A percentile compares a stretch with the other conserved stretches of the same genome.
Conservation (phyloP, 1,140 invertebrate species). For the Drosophila lacertosa region DNA sequence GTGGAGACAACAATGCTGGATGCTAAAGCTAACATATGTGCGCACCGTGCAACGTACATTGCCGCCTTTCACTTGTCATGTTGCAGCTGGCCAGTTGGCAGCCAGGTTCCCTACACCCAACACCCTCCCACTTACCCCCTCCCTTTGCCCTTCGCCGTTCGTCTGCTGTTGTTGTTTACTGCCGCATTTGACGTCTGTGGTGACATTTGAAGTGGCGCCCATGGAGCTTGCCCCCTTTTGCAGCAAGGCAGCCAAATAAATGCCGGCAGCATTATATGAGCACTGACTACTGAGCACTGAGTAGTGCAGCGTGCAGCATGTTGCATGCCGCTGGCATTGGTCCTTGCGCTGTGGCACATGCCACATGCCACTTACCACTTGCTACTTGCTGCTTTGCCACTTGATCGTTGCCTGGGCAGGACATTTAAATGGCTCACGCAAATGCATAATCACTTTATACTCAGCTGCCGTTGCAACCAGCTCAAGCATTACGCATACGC, state of each 20-base stretch:
- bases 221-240: constrained; percentile 18
- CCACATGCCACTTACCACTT: constrained; percentile 48
- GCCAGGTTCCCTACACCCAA: not conserved
- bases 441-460: constrained; percentile 75
- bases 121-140: constrained; percentile 13
- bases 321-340: not conserved
- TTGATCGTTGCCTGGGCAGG: constrained; percentile 35
- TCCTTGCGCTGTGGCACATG: constrained; percentile 11
- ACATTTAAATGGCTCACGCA: constrained; percentile 54
- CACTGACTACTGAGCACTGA: not conserved
- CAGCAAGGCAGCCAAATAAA: constrained; percentile 57
- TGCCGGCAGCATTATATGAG: constrained; percentile 41
- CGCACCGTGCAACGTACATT: constrained; percentile 19
- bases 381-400: constrained; percentile 39
- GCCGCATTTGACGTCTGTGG: constrained; percentile 62
- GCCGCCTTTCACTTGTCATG: constrained; percentile 52
- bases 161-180: constrained; percentile 52
- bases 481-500: constrained; percentile 58
- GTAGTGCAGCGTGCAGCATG: not conserved
- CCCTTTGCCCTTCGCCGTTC: not conserved
- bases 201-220: constrained; percentile 75
- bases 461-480: constrained; percentile 47
- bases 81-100: constrained; percentile 49
- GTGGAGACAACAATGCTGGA: not conserved
- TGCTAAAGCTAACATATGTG: constrained; percentile 30